phyloP scores from a whole-genome alignment of 2,888 invertebrate species.

The Hololepta plana region DNA sequence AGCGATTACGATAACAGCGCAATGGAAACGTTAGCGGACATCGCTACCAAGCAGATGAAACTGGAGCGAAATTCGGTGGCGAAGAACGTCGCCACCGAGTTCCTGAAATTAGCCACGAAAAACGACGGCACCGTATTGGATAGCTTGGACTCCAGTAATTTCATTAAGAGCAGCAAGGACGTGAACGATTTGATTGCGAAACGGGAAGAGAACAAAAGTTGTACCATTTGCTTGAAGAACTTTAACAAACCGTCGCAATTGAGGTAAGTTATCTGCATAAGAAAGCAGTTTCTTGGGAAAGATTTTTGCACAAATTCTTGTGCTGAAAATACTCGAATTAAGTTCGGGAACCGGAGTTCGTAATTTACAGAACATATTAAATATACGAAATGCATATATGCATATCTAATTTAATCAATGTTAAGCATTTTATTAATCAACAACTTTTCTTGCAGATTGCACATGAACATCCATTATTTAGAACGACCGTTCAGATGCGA shows the following conservation, averaged over 20 bases:
- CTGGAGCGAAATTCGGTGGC: constrained; percentile 31
- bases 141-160: constrained; percentile 14
- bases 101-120: constrained; percentile 39
- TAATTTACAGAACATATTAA: no score
- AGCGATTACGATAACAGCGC: constrained; percentile 26
- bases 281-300: background rate
- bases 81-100: constrained; percentile 46
- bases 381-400: constrained; percentile 1
- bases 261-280: constrained; percentile 27
- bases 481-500: constrained; percentile 85
- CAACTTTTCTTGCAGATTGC: constrained; percentile 32
- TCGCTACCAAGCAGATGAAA: constrained; percentile 27
- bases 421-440: no score
- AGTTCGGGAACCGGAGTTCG: no score
- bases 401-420: background rate
- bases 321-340: constrained; percentile 2
- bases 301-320: background rate
- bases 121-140: constrained; percentile 18
- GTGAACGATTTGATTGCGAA: constrained; percentile 26
- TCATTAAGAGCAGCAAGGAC: constrained; percentile 16
- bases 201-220: constrained; percentile 27
- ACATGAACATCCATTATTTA: constrained; percentile 91
- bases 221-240: constrained; percentile 67
- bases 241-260: constrained; percentile 85
- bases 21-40: constrained; percentile 28